Conservation (phyloP, 2,797 vertebrate genomes). For the Crypturellus tataupa region DNA sequence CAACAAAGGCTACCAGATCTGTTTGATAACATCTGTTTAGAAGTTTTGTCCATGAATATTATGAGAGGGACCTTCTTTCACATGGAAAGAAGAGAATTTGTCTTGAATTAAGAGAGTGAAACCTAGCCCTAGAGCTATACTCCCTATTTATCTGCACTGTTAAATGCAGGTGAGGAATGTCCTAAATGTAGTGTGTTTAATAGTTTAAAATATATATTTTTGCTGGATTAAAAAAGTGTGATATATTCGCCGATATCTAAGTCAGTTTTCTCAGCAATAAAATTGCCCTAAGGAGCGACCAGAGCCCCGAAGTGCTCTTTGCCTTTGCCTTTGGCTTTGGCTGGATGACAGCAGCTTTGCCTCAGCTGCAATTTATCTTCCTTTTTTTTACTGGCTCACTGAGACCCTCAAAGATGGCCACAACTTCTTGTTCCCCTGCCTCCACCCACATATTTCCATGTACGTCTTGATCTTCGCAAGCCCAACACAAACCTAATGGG, state of each 20-base stretch:
- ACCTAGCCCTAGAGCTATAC: not conserved
- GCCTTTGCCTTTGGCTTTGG: too few species aligned
- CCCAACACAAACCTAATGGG: constrained; percentile 36
- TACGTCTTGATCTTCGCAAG: constrained; percentile 23
- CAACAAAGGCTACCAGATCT: rapidly evolving
- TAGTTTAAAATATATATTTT: not conserved
- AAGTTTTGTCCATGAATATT: not conserved
- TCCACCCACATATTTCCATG: constrained; percentile 11
- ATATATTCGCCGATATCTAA: not conserved
- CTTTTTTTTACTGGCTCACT: not conserved
- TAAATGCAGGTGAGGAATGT: not conserved
- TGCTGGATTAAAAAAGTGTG: not conserved
- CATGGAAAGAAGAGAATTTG: not conserved
- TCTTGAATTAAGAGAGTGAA: not conserved
- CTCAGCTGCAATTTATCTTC: not conserved
- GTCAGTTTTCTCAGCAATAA: not conserved
- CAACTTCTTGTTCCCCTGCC: not conserved
- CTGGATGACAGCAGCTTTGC: too few species aligned
- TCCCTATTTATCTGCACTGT: not conserved
- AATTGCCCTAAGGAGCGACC: not conserved
- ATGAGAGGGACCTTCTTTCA: not conserved
- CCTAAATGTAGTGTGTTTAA: not conserved
- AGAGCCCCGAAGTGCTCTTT: too few species aligned
- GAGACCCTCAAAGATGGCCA: not conserved
- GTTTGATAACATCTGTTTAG: not conserved